Conservation (phyloP, 2,113 vertebrate genomes). For the Irena cyanogastra region DNA sequence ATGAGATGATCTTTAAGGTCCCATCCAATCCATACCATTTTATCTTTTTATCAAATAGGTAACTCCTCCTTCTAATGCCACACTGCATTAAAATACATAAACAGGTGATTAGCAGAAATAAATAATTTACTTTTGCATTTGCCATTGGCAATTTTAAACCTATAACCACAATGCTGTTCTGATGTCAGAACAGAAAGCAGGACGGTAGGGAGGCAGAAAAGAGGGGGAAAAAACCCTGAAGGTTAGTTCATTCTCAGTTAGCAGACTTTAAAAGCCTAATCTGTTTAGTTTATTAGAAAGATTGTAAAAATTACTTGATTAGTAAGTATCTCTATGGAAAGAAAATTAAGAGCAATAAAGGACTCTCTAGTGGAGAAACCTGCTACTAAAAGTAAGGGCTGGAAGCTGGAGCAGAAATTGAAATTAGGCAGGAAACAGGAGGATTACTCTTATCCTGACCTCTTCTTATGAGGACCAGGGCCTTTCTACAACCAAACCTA, state of each 20-base stretch:
- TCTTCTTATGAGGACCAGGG: not conserved
- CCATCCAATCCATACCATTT: not conserved
- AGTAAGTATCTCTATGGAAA: not conserved
- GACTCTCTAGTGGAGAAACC: not conserved
- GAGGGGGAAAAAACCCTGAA: rapidly evolving
- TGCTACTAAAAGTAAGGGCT: not conserved
- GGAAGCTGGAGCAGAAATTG: not conserved
- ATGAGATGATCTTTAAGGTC: not conserved
- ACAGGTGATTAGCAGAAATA: not conserved
- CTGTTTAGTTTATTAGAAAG: not conserved
- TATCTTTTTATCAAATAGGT: not conserved
- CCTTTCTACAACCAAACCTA: not conserved
- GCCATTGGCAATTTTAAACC: not conserved
- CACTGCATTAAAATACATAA: not conserved
- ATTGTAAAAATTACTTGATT: not conserved
- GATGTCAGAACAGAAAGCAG: not conserved
- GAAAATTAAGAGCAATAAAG: not conserved
- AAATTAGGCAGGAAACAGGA: not conserved
- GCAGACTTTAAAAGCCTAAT: not conserved
- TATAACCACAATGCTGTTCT: not conserved
- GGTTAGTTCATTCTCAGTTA: not conserved
- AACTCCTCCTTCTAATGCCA: not conserved
- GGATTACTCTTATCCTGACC: not conserved
- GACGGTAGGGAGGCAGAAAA: not conserved
- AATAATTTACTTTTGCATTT: not conserved